These are phyloP conservation scores for Collichthys lucidus DNA, from an alignment of 2,113 vertebrate genomes.

Conservation along the genomic window DNA sequence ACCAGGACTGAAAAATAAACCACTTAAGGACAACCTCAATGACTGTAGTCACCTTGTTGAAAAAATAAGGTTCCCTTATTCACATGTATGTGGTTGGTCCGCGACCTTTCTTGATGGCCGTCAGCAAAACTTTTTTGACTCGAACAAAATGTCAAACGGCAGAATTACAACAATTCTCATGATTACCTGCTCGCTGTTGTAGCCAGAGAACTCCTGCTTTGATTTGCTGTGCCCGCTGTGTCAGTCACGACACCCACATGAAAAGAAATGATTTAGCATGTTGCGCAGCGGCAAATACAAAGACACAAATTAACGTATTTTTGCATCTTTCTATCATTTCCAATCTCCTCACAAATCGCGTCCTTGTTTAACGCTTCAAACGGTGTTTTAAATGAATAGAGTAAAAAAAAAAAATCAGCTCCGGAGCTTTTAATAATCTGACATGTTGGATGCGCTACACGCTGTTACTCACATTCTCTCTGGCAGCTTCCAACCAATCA, in stretches of 20 bases:
- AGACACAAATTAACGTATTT: not conserved
- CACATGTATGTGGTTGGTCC: not conserved
- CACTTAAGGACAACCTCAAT: not conserved
- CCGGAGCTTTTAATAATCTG: constrained; percentile 48
- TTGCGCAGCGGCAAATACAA: not conserved
- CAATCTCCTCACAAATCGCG: constrained; percentile 1
- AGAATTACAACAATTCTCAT: constrained; percentile 18
- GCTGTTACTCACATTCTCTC: constrained; percentile 27
- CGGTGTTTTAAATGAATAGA: constrained; percentile 35
- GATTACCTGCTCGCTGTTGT: constrained; percentile 5
- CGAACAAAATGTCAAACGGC: not conserved
- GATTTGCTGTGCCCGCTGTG: constrained; percentile 23
- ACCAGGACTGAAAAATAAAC: not conserved
- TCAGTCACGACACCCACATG: constrained; percentile 7
- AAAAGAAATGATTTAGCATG: not conserved
- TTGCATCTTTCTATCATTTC: not conserved
- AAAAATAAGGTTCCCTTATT: not conserved
- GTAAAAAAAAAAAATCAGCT: constrained; percentile 38
- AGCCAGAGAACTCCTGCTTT: constrained; percentile 21
- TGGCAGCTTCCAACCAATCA: constrained; percentile 8
- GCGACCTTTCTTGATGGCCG: not conserved
- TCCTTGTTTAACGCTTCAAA: constrained; percentile 28
- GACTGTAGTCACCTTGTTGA: not conserved
- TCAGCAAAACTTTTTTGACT: not conserved
- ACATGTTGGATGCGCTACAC: constrained; percentile 22